Base-by-base conservation (phyloP, 2,113 vertebrate genomes). In the Cercocebus atys region DNA sequence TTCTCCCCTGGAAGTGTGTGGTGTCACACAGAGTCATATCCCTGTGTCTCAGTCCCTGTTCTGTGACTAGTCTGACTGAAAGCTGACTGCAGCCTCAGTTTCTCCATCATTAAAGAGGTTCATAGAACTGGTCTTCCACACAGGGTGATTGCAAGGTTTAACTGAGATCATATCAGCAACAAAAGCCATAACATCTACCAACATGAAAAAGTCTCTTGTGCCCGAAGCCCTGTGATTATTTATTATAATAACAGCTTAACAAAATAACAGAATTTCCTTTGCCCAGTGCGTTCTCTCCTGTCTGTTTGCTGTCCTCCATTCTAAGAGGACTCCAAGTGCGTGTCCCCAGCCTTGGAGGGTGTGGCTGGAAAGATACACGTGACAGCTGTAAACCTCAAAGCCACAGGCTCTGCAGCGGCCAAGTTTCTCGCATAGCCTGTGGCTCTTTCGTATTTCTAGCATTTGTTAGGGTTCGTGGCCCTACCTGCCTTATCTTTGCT, bases 51-150 rank as follows among this genome's bases (percentile, higher is more conserved):
- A 17, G 27, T 55, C 35, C 18, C 10, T 92, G 59, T 55, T 68
- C 30, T 61, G 22, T 45, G 78, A 50, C 27, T 88, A 64, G 66
- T 59, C 35, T 23, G 30, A n/a, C 66, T n/a, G 13, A 30, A 93
- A 87, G 47, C 13, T 72, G 66, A n/a, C 30, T 27, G 43, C 25
- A 70, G 76, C 82, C 95, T 97, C 95, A 85, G 73, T 96, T 97
- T 97, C 40, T 52, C 66, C 35, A 43, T 91, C 22, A 16, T 32
- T 38, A 82, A 93, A 93, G 70, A 86, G 30, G 4, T 90, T 66
- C 30, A 38, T 68, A 73, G 95, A 81, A 52, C 43, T 10, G 23
- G 12, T 66, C 87, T 83, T 82, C 20, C 43, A 83, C 61, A 18
- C 12, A 0, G 70, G 35, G 9, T 81, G 47, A 43, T 32, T 43